phyloP scores from a whole-genome alignment of 64 coral and sea anemone genomes.

The Actinia tenebrosa region DNA sequence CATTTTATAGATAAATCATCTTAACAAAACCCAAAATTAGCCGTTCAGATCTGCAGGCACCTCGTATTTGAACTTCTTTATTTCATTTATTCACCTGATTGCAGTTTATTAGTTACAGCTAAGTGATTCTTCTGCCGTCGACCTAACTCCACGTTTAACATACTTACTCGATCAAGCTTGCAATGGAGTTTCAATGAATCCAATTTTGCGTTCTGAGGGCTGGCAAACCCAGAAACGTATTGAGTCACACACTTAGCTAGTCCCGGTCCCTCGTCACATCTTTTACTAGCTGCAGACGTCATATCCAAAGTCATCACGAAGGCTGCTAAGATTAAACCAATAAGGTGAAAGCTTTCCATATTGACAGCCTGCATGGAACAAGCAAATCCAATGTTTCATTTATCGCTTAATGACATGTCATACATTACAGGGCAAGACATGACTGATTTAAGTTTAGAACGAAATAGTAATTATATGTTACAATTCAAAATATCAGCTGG shows the following conservation, averaged over 20 bases:
- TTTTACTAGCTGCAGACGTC: neutral
- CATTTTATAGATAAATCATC: no score
- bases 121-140: no score
- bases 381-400: neutral
- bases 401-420: neutral
- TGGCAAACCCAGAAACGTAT: neutral
- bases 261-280: neutral
- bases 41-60: no score
- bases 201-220: neutral
- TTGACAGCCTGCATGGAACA: neutral
- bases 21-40: no score
- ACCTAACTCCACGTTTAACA: neutral
- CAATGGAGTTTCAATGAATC: neutral
- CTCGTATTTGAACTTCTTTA: no score
- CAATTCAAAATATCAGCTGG: no score
- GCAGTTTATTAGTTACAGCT: no score
- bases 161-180: slow-evolving; percentile 1
- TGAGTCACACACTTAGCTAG: neutral
- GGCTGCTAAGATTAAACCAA: neutral
- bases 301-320: neutral
- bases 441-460: no score
- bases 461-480: no score
- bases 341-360: neutral
- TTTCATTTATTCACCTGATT: no score
- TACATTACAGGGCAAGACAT: neutral